Base-by-base conservation (phyloP, 1,140 invertebrate genomes). In the Drosophila leontia region DNA sequence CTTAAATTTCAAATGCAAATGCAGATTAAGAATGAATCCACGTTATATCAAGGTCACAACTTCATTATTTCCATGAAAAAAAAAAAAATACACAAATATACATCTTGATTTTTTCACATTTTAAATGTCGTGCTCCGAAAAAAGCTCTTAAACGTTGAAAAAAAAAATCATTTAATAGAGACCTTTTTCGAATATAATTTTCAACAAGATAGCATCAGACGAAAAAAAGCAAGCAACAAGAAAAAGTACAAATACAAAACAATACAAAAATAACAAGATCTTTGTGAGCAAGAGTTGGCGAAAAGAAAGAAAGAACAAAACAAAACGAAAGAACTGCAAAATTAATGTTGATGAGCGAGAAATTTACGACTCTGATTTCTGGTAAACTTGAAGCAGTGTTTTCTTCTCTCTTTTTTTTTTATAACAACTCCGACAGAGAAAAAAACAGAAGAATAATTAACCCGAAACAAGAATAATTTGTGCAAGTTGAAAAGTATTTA, bases 401-500 rank as follows among this genome's bases (percentile, higher is more conserved):
- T 44, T 58, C 51, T 53, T 61, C 19, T 39, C 53, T 56, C 39
- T 58, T 57, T 61, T n/a, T 70, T 44, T 69, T 45, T 64, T 70
- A 45, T 48, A 48, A 60, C 61, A 13, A 64, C 39, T 53, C 58
- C 44, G 48, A 42, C 55, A 56, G 64, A 82, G 67, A 79, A 44
- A 67, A 74, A 61, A 74, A 61, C 34, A 75, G 47, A 64, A 64
- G 65, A 65, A 76, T 51, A 75, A 84, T 80, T 80, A 84, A 84
- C 81, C 67, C 44, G 37, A 80, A 70, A 78, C 42, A 72, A 65
- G 65, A 84, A 86, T 85, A 87, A 88, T 88, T 91, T 90, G 86
- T 90, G 86, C 86, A 91, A 90, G 86, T 90, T 90, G 86, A 90
- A 55, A 91, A 91, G 82, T 85, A 86, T 75, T 55, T 88, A 85